phyloP scores from a whole-genome alignment of 2,888 invertebrate species.

The Abrostola tripartita region DNA sequence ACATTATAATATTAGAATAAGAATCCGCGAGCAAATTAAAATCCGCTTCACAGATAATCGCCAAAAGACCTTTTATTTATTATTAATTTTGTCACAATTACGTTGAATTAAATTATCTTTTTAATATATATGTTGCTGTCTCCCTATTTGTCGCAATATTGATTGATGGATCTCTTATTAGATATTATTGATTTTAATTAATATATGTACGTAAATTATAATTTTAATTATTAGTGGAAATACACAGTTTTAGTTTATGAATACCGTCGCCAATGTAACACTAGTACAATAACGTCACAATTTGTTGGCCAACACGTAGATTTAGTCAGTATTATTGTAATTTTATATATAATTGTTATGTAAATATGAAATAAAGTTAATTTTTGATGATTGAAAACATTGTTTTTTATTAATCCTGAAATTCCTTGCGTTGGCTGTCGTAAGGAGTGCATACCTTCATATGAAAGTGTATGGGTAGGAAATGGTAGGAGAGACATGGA shows the following conservation, averaged over 20 bases:
- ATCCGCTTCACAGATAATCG: slow-evolving; percentile 3
- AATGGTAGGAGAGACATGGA: too few species aligned
- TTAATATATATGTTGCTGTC: not conserved
- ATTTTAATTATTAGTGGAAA: slow-evolving; percentile 29
- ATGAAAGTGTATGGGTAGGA: too few species aligned
- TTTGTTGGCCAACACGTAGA: slow-evolving; percentile 30
- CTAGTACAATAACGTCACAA: slow-evolving; percentile 55
- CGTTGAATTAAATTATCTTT: not conserved
- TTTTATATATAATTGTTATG: slow-evolving; percentile 40
- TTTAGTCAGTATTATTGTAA: slow-evolving; percentile 59
- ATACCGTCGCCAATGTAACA: slow-evolving; percentile 38
- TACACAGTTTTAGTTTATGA: slow-evolving; percentile 30
- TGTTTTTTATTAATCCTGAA: slow-evolving; percentile 1
- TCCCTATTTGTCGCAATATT: slow-evolving; percentile 41
- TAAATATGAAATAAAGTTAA: slow-evolving; percentile 45
- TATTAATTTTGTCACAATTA: not conserved
- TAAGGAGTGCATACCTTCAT: too few species aligned
- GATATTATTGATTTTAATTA: slow-evolving; percentile 48
- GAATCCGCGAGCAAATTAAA: too few species aligned
- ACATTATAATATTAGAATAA: too few species aligned
- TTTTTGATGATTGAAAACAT: slow-evolving; percentile 36
- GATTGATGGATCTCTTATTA: slow-evolving; percentile 56
- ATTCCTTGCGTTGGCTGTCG: too few species aligned
- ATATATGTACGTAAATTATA: slow-evolving; percentile 39
- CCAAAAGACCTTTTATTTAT: slow-evolving; percentile 9